Conservation (phyloP, 2,888 invertebrate species). For the Xanthorhoe spadicearia region DNA sequence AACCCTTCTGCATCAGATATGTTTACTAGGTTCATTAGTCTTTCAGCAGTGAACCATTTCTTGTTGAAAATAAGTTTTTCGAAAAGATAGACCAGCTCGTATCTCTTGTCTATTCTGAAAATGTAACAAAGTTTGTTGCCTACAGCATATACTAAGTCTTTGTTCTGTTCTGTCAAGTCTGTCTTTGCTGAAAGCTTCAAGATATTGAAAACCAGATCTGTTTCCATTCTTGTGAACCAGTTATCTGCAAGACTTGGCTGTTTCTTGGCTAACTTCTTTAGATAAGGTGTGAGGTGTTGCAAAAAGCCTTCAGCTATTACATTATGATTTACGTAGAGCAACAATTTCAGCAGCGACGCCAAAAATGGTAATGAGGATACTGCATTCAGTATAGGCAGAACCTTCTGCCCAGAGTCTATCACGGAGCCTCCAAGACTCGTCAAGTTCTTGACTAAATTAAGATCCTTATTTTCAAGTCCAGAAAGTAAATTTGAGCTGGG, state of each 20-base stretch:
- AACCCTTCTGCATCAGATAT: conserved; percentile 73
- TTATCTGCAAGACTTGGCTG: conserved; percentile 78
- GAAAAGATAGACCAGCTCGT: conserved; percentile 84
- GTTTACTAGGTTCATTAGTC: conserved; percentile 82
- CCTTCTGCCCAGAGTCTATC: conserved; percentile 66
- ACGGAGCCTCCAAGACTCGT: conserved; percentile 65
- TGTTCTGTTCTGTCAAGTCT: conserved; percentile 71
- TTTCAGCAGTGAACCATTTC: conserved; percentile 85
- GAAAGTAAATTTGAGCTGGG: conserved; percentile 75
- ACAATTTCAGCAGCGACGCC: conserved; percentile 67
- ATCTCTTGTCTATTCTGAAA: conserved; percentile 84
- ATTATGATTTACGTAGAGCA: conserved; percentile 61
- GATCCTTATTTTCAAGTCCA: conserved; percentile 62
- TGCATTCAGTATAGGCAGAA: conserved; percentile 68
- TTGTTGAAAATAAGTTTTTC: conserved; percentile 86
- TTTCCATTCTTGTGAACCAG: conserved; percentile 88
- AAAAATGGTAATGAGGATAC: conserved; percentile 73
- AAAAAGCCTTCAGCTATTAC: conserved; percentile 71
- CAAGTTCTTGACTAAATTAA: conserved; percentile 68
- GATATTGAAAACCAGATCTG: conserved; percentile 81
- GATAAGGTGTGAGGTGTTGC: conserved; percentile 68
- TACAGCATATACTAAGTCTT: conserved; percentile 81
- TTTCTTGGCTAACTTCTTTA: conserved; percentile 65
- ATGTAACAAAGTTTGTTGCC: conserved; percentile 86
- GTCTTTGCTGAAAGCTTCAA: conserved; percentile 70